Conservation (phyloP, 2,888 invertebrate species). For the Tolmerus cingulatus region DNA sequence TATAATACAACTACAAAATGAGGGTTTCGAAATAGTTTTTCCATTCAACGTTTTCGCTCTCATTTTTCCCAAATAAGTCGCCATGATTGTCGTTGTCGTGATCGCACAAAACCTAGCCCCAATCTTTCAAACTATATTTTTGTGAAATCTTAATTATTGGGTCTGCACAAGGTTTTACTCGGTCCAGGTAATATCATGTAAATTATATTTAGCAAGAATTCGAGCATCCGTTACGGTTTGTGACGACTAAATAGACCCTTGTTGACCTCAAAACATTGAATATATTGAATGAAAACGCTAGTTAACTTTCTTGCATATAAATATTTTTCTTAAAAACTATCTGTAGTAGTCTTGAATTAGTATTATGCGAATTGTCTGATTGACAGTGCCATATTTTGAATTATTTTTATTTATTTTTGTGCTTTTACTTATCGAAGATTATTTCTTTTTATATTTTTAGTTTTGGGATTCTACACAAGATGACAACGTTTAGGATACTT, state of each 20-base stretch:
- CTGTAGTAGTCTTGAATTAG: background rate
- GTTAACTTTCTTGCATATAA: background rate
- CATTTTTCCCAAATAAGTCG: conserved; percentile 10
- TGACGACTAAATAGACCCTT: background rate
- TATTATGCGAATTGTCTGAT: background rate
- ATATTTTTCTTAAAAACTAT: background rate
- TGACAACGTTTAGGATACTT: conserved; percentile 59
- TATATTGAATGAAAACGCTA: background rate
- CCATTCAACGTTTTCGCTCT: conserved; percentile 7
- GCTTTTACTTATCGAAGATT: background rate
- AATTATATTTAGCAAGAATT: conserved; percentile 21
- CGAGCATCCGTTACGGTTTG: background rate
- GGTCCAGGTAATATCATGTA: background rate
- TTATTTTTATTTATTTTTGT: background rate
- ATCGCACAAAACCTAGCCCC: background rate
- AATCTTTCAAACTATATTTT: background rate
- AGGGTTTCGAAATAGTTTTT: conserved; percentile 1
- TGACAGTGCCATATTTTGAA: background rate
- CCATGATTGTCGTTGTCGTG: background rate
- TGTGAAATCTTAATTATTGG: conserved; percentile 8
- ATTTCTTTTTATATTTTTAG: conserved; percentile 51
- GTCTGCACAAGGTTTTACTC: conserved; percentile 6
- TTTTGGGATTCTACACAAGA: conserved; percentile 53
- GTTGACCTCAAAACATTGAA: background rate
- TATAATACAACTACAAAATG: background rate